Evolutionary conservation across 2,888 invertebrate genomes (phyloP).

Genomic region (Hypercompe scribonia): DNA sequence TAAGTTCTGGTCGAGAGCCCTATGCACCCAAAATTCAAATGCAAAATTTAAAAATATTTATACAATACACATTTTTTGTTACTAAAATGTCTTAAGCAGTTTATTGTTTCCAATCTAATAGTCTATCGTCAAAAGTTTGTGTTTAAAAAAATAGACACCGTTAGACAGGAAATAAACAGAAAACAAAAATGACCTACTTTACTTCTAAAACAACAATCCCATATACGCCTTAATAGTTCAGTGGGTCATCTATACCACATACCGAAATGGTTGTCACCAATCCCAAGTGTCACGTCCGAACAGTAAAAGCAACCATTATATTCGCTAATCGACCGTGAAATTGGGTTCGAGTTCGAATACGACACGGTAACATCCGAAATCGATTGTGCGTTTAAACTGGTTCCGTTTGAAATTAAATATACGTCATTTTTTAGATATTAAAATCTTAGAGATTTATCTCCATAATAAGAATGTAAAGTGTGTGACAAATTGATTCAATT

Average conservation of each 20-base stretch:
- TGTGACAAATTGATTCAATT: neutral
- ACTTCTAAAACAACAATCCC: slow-evolving; percentile 4
- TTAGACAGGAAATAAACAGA: slow-evolving; percentile 1
- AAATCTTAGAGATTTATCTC: neutral
- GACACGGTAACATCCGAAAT: slow-evolving; percentile 15
- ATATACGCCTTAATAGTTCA: neutral
- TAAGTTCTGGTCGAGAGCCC: too few relatives aligned
- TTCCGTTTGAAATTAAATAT: neutral
- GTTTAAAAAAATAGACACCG: neutral
- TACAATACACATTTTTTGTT: too few relatives aligned
- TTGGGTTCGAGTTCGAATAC: slow-evolving; percentile 9
- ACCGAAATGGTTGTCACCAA: slow-evolving; percentile 12
- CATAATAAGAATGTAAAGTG: neutral
- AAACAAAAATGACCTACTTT: neutral
- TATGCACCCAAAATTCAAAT: too few relatives aligned
- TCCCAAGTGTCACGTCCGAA: slow-evolving; percentile 22
- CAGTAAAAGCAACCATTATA: slow-evolving; percentile 28
- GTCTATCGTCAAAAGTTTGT: too few relatives aligned
- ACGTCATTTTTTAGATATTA: neutral
- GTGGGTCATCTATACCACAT: slow-evolving; percentile 11
- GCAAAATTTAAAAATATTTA: too few relatives aligned
- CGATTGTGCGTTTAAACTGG: slow-evolving; percentile 6
- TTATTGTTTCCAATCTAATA: too few relatives aligned
- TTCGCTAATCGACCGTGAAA: slow-evolving; percentile 31
- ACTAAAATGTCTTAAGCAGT: too few relatives aligned